phyloP scores from a whole-genome alignment of 2,113 vertebrate genomes.

The Sinocyclocheilus anophthalmus region DNA sequence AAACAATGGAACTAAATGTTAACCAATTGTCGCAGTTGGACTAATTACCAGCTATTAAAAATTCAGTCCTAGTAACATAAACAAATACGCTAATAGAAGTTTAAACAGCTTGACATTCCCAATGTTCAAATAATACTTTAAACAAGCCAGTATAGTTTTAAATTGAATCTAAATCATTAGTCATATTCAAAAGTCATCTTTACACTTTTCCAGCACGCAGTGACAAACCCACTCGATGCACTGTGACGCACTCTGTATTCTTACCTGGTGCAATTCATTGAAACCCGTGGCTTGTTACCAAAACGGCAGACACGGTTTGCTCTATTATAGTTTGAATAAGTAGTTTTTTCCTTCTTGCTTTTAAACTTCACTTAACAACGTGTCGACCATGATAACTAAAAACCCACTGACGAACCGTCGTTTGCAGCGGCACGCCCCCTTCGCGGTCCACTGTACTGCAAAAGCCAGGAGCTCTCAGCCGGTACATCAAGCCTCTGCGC shows the following conservation, averaged over 20 bases:
- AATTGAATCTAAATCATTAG: background rate
- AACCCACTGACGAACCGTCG: background rate
- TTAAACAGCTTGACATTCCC: background rate
- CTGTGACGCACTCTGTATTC: slow-evolving; percentile 42
- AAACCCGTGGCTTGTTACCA: background rate
- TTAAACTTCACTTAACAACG: slow-evolving; percentile 32
- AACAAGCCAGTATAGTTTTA: background rate
- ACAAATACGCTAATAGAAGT: background rate
- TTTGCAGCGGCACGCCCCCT: slow-evolving; percentile 46
- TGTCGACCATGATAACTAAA: background rate
- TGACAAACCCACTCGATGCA: background rate
- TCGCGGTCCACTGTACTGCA: slow-evolving; percentile 27
- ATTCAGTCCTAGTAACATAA: background rate
- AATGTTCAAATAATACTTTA: background rate
- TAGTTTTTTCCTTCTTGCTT: background rate
- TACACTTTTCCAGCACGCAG: background rate
- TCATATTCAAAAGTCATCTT: no score
- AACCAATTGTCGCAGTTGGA: background rate
- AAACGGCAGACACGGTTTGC: background rate
- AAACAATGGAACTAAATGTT: background rate
- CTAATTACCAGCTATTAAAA: background rate
- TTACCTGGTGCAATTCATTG: slow-evolving; percentile 71
- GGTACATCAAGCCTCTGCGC: slow-evolving; percentile 26
- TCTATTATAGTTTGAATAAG: background rate
- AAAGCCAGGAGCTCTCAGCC: slow-evolving; percentile 24